phyloP scores from a whole-genome alignment of 2,797 vertebrate genomes.

The Melanotaenia trifasciata region DNA sequence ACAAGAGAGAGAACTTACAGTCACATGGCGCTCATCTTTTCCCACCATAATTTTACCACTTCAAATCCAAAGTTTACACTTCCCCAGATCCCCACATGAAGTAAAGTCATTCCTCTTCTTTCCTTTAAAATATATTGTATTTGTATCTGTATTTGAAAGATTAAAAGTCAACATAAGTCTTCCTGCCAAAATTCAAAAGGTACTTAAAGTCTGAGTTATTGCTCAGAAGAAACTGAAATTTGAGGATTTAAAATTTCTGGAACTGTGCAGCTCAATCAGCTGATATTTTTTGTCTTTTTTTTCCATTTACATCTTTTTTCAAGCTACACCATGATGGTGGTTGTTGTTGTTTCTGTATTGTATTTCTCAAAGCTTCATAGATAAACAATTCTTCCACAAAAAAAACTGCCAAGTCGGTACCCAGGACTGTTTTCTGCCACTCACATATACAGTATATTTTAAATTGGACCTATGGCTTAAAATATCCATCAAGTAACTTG shows the following conservation, averaged over 20 bases:
- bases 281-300: background rate
- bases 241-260: too few species aligned
- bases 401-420: background rate
- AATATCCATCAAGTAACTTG: too few species aligned
- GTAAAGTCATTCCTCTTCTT: background rate
- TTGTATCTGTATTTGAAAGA: too few species aligned
- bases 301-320: background rate
- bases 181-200: too few species aligned
- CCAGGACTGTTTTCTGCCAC: background rate
- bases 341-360: background rate
- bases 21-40: constrained; percentile 12
- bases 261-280: background rate
- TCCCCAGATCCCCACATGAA: background rate
- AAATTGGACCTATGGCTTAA: too few species aligned
- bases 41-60: background rate
- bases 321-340: too few species aligned
- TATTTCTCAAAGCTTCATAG: background rate
- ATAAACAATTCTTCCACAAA: background rate
- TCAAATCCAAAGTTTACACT: constrained; percentile 19
- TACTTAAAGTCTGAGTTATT: too few species aligned
- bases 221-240: too few species aligned
- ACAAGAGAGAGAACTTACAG: background rate
- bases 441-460: too few species aligned
- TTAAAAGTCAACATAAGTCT: too few species aligned
- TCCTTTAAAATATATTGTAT: background rate